phyloP scores from a whole-genome alignment of 2,113 vertebrate genomes.

The Heterotilapia buettikoferi region DNA sequence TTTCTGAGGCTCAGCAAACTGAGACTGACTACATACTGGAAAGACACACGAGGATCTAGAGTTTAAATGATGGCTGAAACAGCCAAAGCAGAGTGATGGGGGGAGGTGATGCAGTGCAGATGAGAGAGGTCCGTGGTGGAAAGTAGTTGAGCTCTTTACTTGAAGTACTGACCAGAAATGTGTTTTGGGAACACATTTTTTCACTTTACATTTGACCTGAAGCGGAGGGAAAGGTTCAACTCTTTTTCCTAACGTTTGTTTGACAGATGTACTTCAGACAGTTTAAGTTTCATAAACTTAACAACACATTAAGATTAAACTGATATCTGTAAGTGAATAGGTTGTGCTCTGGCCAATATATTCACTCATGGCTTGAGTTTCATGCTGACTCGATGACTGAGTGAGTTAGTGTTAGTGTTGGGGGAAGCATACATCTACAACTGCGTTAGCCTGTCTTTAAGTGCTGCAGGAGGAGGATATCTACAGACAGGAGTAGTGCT shows the following conservation, averaged over 20 bases:
- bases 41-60: neutral
- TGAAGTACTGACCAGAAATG: neutral
- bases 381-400: constrained; percentile 49
- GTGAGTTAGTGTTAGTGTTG: neutral
- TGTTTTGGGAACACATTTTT: neutral
- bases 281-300: neutral
- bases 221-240: neutral
- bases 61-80: constrained; percentile 1
- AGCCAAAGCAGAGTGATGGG: neutral
- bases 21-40: neutral
- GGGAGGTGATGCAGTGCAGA: neutral
- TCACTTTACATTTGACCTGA: neutral
- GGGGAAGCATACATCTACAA: neutral
- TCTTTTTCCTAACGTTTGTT: neutral
- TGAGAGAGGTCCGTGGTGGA: neutral
- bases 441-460: neutral
- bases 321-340: neutral
- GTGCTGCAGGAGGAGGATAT: neutral
- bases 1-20: constrained; percentile 51
- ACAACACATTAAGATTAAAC: neutral
- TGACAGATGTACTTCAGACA: neutral
- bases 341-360: neutral
- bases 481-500: neutral
- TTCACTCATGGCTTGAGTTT: constrained; percentile 53
- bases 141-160: neutral